Evolutionary conservation across 1,140 invertebrate genomes (phyloP), one percentile per base, ranked within the genome.

Genomic region (Nymphalis io): DNA sequence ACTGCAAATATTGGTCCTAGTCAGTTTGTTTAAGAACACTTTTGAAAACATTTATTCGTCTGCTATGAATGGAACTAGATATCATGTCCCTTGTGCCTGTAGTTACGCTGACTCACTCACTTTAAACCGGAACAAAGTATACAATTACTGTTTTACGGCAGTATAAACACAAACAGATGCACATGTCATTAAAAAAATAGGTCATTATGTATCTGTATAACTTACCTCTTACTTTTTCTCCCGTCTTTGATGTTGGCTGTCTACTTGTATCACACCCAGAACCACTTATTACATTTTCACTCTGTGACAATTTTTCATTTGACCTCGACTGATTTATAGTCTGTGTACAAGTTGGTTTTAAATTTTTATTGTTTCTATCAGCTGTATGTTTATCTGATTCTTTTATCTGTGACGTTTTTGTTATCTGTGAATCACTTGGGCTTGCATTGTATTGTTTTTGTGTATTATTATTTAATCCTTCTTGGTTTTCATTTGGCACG

Each of bases 231-330:
- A 66, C 38, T 38, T 40, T 71, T 16, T 38, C 44, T 13, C 40
- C 67, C 51, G 57, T 10, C 3, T 39, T 39, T n/a, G 39, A 48
- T 18, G 42, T n/a, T 6, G 74, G 75, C 40, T n/a, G 71, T 71
- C 62, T 70, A 71, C 21, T 55, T 68, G 18, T 33, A 33, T 33
- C 65, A 65, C 40, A 73, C 60, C 51, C 65, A 60, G 15, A 48
- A 21, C 13, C n/a, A 51, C 23, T 51, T 53, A 48, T 27, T 57
- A 55, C 23, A 48, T 70, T 63, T 39, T 40, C 71, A 46, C 12
- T 66, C 40, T 68, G 23, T 39, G 40, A 55, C 51, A 21, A 15
- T 44, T 44, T 44, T 3, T 44, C 40, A 44, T 44, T n/a, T n/a
- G 40, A 3, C 3, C n/a, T 44, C 1, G 27, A 33, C 4, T 8